Evolutionary conservation across 2,797 vertebrate species (phyloP).

Genomic region (Anguilla anguilla): DNA sequence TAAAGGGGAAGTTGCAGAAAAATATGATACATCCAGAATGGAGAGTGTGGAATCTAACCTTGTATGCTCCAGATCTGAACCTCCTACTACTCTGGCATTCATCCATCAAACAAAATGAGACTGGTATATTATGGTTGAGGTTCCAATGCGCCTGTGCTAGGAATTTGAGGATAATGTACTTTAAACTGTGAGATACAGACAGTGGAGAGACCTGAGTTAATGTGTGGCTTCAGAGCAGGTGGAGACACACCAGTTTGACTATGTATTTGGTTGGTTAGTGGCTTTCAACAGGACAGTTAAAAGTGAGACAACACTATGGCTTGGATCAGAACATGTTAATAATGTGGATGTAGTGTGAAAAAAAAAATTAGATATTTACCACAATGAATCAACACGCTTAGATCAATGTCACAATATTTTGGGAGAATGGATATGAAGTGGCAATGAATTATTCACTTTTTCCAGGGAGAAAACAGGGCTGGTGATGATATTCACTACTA

Average conservation of each 20-base stretch:
- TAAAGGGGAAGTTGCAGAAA: background rate
- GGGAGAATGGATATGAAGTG: background rate
- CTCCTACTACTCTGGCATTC: background rate
- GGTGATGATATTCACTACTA: slow-evolving; percentile 1
- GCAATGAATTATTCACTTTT: background rate
- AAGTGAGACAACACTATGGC: background rate
- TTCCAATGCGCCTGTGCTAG: background rate
- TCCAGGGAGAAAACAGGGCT: background rate
- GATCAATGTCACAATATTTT: background rate
- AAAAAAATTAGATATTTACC: background rate
- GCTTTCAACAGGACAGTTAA: too few relatives aligned
- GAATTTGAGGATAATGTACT: background rate
- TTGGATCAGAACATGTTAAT: background rate
- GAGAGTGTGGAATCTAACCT: background rate
- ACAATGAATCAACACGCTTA: background rate
- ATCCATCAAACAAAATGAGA: background rate
- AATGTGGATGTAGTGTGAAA: background rate
- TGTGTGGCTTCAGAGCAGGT: background rate
- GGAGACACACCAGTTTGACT: background rate
- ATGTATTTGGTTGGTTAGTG: background rate
- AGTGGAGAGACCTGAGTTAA: background rate
- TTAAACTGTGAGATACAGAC: background rate
- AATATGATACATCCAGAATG: background rate
- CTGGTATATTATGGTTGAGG: background rate
- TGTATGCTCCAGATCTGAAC: background rate